Conservation (phyloP, 2,113 vertebrate genomes). For the Mus musculus region GRCm39 chr13:94683001-94683500, state of each 20-base stretch:
- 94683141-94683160: conserved; percentile 28
- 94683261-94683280: conserved; percentile 67
- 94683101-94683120: conserved; percentile 67
- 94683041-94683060: conserved; percentile 75
- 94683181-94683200: conserved; percentile 69
- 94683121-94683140: conserved; percentile 41
- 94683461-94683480: conserved; percentile 49
- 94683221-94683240: background rate
- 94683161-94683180: conserved; percentile 54
- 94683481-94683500: background rate
- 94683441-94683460: conserved; percentile 31
- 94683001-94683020: conserved; percentile 81
- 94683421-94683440: conserved; percentile 44
- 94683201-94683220: conserved; percentile 54
- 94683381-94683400: conserved; percentile 24
- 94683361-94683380: conserved; percentile 4
- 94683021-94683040: conserved; percentile 78
- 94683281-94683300: background rate
- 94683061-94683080: conserved; percentile 62
- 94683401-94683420: conserved; percentile 59
- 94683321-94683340: conserved; percentile 59
- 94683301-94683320: conserved; percentile 17
- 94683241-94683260: conserved; percentile 73
- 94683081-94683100: conserved; percentile 43
- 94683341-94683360: background rate